Conservation (phyloP, 2,888 invertebrate species). For the Drosophila cracens region DNA sequence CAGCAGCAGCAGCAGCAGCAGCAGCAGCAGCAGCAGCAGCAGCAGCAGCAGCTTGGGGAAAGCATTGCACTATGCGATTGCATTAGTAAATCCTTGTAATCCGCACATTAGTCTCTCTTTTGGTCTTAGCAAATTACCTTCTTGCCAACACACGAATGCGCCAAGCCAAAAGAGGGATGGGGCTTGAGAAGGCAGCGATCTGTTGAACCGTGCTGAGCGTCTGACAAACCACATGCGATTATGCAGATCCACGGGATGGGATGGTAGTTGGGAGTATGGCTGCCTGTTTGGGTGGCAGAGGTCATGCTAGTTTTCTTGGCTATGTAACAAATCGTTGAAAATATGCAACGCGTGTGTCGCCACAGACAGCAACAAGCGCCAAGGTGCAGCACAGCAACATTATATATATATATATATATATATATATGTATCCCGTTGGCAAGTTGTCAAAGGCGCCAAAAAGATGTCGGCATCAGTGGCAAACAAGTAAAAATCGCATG, state of each 20-base stretch:
- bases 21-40: slow-evolving; percentile 5
- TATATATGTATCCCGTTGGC: slow-evolving; percentile 7
- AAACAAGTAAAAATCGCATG: slow-evolving; percentile 79
- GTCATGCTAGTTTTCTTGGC: slow-evolving; percentile 23
- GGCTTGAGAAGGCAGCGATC: slow-evolving; percentile 36
- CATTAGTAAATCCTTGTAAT: slow-evolving; percentile 82
- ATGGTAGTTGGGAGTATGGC: not conserved
- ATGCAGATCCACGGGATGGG: slow-evolving; percentile 41
- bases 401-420: slow-evolving; percentile 1
- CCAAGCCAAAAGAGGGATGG: not conserved
- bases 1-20: slow-evolving; percentile 1
- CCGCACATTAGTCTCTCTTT: slow-evolving; percentile 82
- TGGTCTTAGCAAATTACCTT: slow-evolving; percentile 78
- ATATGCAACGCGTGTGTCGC: slow-evolving; percentile 74
- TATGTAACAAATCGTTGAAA: slow-evolving; percentile 69
- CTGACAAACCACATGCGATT: slow-evolving; percentile 78
- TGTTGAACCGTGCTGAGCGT: slow-evolving; percentile 61
- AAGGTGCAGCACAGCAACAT: slow-evolving; percentile 52
- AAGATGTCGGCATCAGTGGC: slow-evolving; percentile 62
- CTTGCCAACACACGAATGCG: slow-evolving; percentile 43
- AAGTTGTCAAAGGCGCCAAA: slow-evolving; percentile 64
- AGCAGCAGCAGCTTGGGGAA: slow-evolving; percentile 19
- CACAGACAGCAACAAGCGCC: slow-evolving; percentile 57
- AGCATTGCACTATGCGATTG: slow-evolving; percentile 71
- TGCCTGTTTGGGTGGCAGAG: not conserved